Evolutionary conservation across 2,113 vertebrate genomes (phyloP), one percentile per base, ranked within the genome.

Genomic region (Desmodus rotundus): DNA sequence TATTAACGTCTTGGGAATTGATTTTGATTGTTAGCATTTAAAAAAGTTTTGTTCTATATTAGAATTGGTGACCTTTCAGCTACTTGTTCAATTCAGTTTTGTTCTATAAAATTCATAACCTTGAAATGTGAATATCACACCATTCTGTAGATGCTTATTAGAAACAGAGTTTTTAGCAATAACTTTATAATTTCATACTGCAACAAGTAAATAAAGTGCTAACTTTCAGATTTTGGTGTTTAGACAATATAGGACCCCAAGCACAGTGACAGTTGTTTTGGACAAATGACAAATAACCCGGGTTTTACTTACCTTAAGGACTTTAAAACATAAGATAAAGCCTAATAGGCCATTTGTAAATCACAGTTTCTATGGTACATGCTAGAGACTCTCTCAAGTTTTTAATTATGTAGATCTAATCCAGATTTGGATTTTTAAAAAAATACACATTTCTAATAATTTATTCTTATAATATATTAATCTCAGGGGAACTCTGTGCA

Each of bases 381-480:
- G 76, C 50, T 89, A 89, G 45, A 94, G 28, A 24, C 38, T 80
- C 15, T 76, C 22, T 74, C 41, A 19, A 77, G 41, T 80, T 93
- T 87, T 97, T 74, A 89, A 61, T 94, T 94, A 78, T 43, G 95
- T 94, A 84, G 38, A 70, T 50, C 14, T 85, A 87, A 63, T 88
- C 16, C 74, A 94, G 28, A 38, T 91, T 95, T 78, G 52, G 20
- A 38, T 90, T 80, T 93, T 92, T 56, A 7, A 12, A 92, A 74
- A 93, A 58, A 26, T 87, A 41, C 0, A 16, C 47, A 67, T 81
- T 74, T 93, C 5, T 89, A 70, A 20, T 84, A 63, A 61, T 38
- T 89, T 28, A 77, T 63, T 67, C 20, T 91, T 58, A 68, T 54
- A 93, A 80, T 31, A 36, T 76, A 19, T 73, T 89, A 92, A 56